Conservation (phyloP, 64 coral and sea anemone species). For the Acropora yongei region DNA sequence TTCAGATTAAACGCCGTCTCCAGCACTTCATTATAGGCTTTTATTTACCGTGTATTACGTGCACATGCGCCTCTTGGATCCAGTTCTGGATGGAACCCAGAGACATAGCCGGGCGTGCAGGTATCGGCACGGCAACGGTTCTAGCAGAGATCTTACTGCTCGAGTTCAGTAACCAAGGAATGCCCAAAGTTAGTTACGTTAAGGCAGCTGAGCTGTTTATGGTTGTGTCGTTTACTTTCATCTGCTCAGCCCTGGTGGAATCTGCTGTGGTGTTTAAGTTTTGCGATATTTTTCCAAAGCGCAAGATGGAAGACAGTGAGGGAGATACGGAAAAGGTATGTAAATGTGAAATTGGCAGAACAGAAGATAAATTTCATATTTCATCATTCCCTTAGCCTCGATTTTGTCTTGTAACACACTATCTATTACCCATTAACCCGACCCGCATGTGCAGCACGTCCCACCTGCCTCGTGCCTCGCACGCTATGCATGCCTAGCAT, state of each 20-base stretch:
- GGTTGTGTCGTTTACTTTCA: conserved; percentile 54
- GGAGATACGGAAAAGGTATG: background rate
- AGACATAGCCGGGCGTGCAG: conserved; percentile 49
- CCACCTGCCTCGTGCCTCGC: too few relatives aligned
- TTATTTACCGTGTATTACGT: conserved; percentile 61
- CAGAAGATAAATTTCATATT: background rate
- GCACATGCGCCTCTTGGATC: conserved; percentile 57
- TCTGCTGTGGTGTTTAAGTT: conserved; percentile 47
- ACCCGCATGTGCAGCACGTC: too few relatives aligned
- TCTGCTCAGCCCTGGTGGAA: conserved; percentile 47
- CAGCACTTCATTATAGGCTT: conserved; percentile 52
- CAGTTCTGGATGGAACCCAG: conserved; percentile 51
- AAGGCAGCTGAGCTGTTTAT: conserved; percentile 57
- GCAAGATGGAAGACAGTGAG: background rate
- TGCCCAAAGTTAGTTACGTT: conserved; percentile 67
- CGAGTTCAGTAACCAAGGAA: conserved; percentile 31
- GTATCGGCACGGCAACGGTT: conserved; percentile 38
- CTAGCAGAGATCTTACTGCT: conserved; percentile 54
- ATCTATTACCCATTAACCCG: too few relatives aligned
- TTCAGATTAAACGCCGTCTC: conserved; percentile 36
- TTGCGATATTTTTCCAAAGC: background rate
- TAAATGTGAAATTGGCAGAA: background rate
- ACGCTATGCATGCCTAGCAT: too few relatives aligned
- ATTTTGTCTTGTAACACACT: too few relatives aligned
- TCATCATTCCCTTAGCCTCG: too few relatives aligned